A percentile compares a stretch with the other conserved stretches of the same genome.
These are phyloP conservation scores for Pyrrhosoma nymphula DNA, from an alignment of 2,888 invertebrate genomes.

Conservation along the genomic window DNA sequence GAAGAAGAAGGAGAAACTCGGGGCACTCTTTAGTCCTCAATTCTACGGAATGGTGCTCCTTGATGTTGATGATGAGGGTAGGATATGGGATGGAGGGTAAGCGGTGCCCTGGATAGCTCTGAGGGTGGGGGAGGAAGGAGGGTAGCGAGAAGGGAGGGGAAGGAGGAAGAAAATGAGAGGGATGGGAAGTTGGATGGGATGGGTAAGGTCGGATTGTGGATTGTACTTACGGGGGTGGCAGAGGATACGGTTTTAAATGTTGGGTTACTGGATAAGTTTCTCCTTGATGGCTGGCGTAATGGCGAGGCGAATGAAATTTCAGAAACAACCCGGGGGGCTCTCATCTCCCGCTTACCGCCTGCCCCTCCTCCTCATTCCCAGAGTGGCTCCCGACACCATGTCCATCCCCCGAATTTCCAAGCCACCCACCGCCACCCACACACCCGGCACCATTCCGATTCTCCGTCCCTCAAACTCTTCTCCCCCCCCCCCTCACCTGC, in stretches of 20 bases:
- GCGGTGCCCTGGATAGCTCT: not conserved
- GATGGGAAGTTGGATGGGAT: not conserved
- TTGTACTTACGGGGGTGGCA: constrained; percentile 47
- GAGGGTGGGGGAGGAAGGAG: not conserved
- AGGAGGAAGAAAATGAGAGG: not conserved
- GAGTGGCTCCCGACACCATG: not conserved
- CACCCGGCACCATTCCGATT: not conserved
- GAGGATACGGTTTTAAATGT: constrained; percentile 59
- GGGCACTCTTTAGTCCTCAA: constrained; percentile 29
- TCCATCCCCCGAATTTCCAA: not conserved
- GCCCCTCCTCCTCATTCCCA: not conserved
- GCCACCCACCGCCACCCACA: not conserved
- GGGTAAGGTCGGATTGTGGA: constrained; percentile 34
- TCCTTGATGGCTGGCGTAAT: constrained; percentile 61
- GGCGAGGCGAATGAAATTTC: constrained; percentile 60
- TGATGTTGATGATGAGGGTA: constrained; percentile 53
- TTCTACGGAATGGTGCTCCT: constrained; percentile 41
- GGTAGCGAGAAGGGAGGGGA: not conserved
- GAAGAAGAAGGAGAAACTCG: not conserved
- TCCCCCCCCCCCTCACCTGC: too few relatives aligned
- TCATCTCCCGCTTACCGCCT: not conserved
- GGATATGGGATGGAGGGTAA: not conserved
- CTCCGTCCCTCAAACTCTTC: not conserved
- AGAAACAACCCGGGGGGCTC: constrained; percentile 21
- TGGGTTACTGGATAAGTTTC: constrained; percentile 67